These are phyloP conservation scores for Betta splendens DNA, from an alignment of 2,797 vertebrate species.

Conservation along the genomic window DNA sequence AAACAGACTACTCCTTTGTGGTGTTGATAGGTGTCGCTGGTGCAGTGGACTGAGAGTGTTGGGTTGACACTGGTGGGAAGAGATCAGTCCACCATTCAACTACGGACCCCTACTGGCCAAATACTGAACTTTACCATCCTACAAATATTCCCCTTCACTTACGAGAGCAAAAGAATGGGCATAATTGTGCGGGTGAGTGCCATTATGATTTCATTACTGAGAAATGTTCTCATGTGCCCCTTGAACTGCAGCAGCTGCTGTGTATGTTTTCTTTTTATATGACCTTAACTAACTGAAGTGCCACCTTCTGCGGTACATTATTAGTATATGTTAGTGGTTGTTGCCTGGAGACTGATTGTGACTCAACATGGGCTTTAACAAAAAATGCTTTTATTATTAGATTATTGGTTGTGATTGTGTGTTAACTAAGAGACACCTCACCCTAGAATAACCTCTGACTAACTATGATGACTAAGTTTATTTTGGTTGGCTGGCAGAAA, in stretches of 20 bases:
- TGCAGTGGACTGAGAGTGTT: conserved; percentile 98
- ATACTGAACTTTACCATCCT: conserved; percentile 98
- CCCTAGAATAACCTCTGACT: conserved; percentile 87
- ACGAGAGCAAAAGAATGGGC: conserved; percentile 99
- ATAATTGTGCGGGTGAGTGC: conserved; percentile 92
- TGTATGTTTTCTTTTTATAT: not conserved
- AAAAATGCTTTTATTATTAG: conserved; percentile 15
- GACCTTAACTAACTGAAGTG: not conserved
- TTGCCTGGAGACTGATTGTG: conserved; percentile 26
- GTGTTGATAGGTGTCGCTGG: conserved; percentile 91
- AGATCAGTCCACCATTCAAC: conserved; percentile 97
- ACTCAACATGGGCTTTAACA: not conserved
- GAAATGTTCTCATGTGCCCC: not conserved
- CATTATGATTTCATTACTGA: not conserved
- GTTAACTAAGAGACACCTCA: conserved; percentile 82
- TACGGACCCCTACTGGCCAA: conserved; percentile 98
- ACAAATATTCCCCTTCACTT: conserved; percentile 98
- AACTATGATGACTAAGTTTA: conserved; percentile 79
- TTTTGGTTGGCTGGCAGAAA: conserved; percentile 83
- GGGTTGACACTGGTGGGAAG: conserved; percentile 95
- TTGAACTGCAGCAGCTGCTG: not conserved
- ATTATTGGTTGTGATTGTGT: no score
- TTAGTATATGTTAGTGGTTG: not conserved
- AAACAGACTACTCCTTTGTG: conserved; percentile 28
- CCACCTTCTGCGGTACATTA: not conserved